Base-by-base conservation (phyloP, 2,113 vertebrate genomes). In the Erinaceus europaeus region DNA sequence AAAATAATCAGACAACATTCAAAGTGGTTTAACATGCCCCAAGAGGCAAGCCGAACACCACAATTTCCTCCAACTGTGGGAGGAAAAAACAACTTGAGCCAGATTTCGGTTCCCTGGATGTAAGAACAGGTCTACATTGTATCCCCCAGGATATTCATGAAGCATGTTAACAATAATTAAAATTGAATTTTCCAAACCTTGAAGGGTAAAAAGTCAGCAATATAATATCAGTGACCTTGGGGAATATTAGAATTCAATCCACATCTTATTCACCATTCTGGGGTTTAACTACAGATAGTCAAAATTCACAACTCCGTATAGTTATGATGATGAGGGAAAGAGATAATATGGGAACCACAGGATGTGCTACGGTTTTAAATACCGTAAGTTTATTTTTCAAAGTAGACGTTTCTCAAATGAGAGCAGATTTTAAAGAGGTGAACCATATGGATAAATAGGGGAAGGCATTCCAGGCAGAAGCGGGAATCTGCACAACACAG, bases 101-200 rank as follows among this genome's bases (percentile, higher is more conserved):
- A 88, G 86, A 80, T n/a, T 79, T 92, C 88, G 80, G 94, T 75
- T 95, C 89, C 86, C 76, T 83, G 72, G 67, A 86, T 79, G 48
- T 91, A 85, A 72, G 85, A 89, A 76, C 75, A 90, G 84, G 76
- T 92, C 88, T 73, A 87, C 18, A 14, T 20, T 67, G 48, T 89
- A 87, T 85, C 80, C 90, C 86, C 90, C 53, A 67, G 75, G 75
- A 62, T 89, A 93, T 88, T 88, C 83, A 76, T 21, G 0, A 95
- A 83, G 68, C 76, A 94, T 91, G 91, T 93, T 92, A 89, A 81
- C 86, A 77, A 68, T 90, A 92, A 92, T 94, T 92, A 94, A 93
- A 93, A 94, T 69, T 71, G 89, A 91, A 83, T 88, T 84, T 84
- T 95, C 90, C 92, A 94, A 95, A 76, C 80, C 80, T 92, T 93